These are phyloP conservation scores for Panurus biarmicus DNA, from an alignment of 2,113 vertebrate species.

Conservation along the genomic window DNA sequence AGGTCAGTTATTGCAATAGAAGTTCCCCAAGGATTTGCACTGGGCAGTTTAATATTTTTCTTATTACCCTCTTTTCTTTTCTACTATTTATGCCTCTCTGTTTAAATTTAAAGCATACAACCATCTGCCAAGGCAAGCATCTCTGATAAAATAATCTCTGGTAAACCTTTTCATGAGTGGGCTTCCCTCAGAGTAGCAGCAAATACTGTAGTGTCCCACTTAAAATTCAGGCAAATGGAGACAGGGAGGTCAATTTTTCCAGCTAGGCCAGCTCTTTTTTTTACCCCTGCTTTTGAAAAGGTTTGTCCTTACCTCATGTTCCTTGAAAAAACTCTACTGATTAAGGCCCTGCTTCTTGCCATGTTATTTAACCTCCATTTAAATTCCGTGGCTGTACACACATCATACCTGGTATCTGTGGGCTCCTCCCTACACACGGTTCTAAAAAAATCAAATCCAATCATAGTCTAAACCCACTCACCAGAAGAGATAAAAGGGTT, in stretches of 20 bases:
- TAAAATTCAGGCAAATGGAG: background rate
- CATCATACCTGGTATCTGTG: background rate
- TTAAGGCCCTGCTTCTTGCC: background rate
- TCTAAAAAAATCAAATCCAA: slow-evolving; percentile 32
- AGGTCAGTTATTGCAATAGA: slow-evolving; percentile 79
- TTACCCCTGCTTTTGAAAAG: background rate
- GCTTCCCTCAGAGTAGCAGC: background rate
- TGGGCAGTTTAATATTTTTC: slow-evolving; percentile 80
- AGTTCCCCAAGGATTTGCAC: slow-evolving; percentile 74
- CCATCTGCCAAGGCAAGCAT: slow-evolving; percentile 58
- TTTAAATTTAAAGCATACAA: slow-evolving; percentile 73
- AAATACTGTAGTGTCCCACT: background rate
- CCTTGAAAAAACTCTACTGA: background rate
- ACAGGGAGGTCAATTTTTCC: background rate
- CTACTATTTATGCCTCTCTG: slow-evolving; percentile 75
- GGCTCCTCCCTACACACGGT: background rate
- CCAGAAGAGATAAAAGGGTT: slow-evolving; percentile 23
- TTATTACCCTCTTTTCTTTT: slow-evolving; percentile 79
- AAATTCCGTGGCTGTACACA: background rate
- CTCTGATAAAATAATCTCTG: slow-evolving; percentile 37
- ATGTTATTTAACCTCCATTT: background rate
- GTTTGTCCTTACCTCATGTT: background rate
- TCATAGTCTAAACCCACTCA: background rate
- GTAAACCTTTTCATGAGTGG: slow-evolving; percentile 36
- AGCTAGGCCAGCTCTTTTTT: background rate